phyloP scores from a whole-genome alignment of 2,797 vertebrate genomes.

The Silurus lanzhouensis region DNA sequence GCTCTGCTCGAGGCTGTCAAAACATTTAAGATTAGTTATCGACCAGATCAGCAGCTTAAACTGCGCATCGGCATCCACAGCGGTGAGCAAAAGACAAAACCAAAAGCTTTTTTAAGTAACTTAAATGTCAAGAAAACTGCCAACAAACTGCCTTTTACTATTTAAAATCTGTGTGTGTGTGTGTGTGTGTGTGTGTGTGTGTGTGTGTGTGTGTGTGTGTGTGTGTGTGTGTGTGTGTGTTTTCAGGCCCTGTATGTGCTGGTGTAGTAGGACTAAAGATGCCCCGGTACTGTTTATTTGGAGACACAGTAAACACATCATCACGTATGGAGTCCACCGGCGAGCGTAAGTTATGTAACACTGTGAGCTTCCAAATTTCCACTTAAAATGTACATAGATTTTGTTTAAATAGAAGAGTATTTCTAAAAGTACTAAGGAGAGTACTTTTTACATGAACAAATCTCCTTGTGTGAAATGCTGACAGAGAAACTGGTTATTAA shows the following conservation, averaged over 20 bases:
- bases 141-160: neutral
- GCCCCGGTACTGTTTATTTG: conserved; percentile 92
- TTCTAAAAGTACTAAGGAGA: neutral
- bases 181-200: neutral
- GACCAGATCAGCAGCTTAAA: conserved; percentile 82
- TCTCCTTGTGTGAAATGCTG: neutral
- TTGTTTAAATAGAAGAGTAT: neutral
- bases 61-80: conserved; percentile 91
- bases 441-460: too few species aligned
- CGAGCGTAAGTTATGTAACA: conserved; percentile 74
- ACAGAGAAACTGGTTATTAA: neutral
- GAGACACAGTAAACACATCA: conserved; percentile 92
- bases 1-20: conserved; percentile 83
- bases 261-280: conserved; percentile 93
- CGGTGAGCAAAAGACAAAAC: conserved; percentile 67
- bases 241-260: conserved; percentile 86
- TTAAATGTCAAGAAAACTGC: neutral
- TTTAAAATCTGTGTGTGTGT: neutral
- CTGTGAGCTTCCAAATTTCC: neutral
- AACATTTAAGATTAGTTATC: conserved; percentile 86
- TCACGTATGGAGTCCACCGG: conserved; percentile 92
- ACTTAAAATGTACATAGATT: neutral
- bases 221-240: conserved; percentile 13
- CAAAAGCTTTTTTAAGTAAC: too few species aligned
- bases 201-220: conserved; percentile 25